Evolutionary conservation across 2,888 invertebrate genomes (phyloP), one percentile per base, ranked within the genome.

Genomic region (Listrodromus nycthemerus): DNA sequence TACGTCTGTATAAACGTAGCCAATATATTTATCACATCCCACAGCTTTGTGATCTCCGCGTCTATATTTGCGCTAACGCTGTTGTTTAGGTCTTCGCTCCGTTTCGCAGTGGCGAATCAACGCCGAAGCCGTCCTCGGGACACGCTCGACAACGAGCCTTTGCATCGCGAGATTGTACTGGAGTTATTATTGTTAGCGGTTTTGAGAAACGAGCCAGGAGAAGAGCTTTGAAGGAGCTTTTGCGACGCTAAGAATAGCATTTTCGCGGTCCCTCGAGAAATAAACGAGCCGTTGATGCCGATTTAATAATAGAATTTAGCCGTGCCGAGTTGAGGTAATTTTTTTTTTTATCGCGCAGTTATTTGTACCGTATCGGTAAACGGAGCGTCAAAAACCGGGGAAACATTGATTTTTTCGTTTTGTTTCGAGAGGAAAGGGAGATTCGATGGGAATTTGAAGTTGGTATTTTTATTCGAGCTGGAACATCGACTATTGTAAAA

Each of bases 241-340:
- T 61, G 67, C 69, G 41, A 45, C 8, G 41, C 67, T 67, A 61
- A 67, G 48, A 80, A 78, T 82, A 67, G 73, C 73, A 73, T 61
- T 27, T 52, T 50, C 8, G 61, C 27, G 41, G 41, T 45, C 41
- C 13, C 55, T 55, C 21, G 55, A 21, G 4, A 21, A 55, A 24
- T 55, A 55, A 55, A 55, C 24, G 61, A 61, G 61, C 4, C 61
- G 30, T 27, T n/a, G 61, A 27, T 30, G 61, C 27, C 30, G 61
- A 30, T 30, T 30, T 30, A 61, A 61, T 10, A 61, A 61, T 61
- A 61, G 61, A 30, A 30, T 30, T 61, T 30, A 30, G 16, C 5
- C 16, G 10, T 27, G 24, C n/a, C 61, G 61, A 27, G 61, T 30
- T 16, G 16, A 61, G 30, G 30, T 30, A 30, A 61, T 30, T 61